A percentile compares a stretch with the other conserved stretches of the same genome.
Evolutionary conservation across 2,113 vertebrate genomes (phyloP).

Genomic region (Cryptomyrus ogoouensis): DNA sequence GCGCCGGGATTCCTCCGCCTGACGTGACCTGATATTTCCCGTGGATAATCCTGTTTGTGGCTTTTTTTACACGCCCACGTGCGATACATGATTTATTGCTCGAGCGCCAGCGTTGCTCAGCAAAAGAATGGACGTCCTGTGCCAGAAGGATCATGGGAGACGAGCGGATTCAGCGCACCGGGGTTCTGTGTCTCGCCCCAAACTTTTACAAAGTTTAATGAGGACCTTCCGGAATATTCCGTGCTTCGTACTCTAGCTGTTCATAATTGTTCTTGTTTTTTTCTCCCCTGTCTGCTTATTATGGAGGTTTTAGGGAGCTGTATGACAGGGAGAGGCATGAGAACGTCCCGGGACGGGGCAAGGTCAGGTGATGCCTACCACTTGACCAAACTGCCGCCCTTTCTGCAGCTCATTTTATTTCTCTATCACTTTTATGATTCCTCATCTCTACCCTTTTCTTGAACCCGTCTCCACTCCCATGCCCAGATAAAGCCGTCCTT

Average conservation of each 20-base stretch:
- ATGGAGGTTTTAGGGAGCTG: not conserved
- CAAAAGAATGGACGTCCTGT: slow-evolving; percentile 13
- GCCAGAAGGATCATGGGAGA: slow-evolving; percentile 19
- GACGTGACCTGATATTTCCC: slow-evolving; percentile 32
- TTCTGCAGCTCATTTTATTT: not conserved
- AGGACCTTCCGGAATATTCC: slow-evolving; percentile 17
- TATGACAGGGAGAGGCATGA: not conserved
- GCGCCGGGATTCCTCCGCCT: slow-evolving; percentile 14
- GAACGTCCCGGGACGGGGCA: not conserved
- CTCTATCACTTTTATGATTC: not conserved
- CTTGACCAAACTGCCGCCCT: not conserved
- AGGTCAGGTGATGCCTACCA: not conserved
- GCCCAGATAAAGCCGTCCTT: not conserved
- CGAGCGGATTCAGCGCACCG: slow-evolving; percentile 5
- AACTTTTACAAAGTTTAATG: slow-evolving; percentile 30
- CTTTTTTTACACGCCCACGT: slow-evolving; percentile 22
- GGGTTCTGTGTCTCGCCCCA: slow-evolving; percentile 17
- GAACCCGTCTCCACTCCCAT: not conserved
- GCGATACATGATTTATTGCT: slow-evolving; percentile 32
- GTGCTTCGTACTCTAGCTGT: not conserved
- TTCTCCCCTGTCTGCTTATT: not conserved
- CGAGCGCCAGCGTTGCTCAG: slow-evolving; percentile 12
- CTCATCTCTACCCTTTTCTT: not conserved
- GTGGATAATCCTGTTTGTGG: slow-evolving; percentile 32
- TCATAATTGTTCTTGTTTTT: not conserved